Evolutionary conservation across 1,140 invertebrate species (phyloP), one percentile per base, ranked within the genome.

Genomic region (Zaprionus kolodkinae): DNA sequence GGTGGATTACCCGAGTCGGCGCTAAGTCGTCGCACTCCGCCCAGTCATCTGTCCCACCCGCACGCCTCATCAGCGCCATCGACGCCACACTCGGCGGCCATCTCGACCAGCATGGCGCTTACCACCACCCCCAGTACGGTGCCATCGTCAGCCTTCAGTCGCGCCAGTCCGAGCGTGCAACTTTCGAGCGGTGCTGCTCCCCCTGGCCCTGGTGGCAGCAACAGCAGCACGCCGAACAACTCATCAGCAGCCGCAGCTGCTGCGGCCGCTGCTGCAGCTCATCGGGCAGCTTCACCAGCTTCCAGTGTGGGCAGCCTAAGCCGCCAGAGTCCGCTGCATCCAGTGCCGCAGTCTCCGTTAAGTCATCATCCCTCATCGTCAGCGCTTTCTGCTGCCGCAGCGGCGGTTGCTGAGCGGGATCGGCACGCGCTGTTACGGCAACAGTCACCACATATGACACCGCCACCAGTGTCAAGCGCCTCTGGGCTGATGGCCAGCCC

Each of bases 391-490:
- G 82, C 92, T 30, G 87, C 92, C 12, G 90, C 91, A 33, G 88
- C 91, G 25, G 88, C 82, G 33, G 92, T 91, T 6, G 92, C 85
- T 33, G 91, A 93, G 63, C 73, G 92, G n/a, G 91, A 93, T 81
- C 85, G 92, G 13, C 92, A 93, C 57, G 92, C 92, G 12, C 61
- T 93, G 62, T 52, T 93, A 43, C 79, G 88, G 56, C 93, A 82
- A 77, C 93, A 93, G 83, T 92, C 93, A 66, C 90, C 92, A 63
- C 82, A 93, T 71, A 91, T 92, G 91, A 92, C 93, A 64, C 87
- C 92, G 38, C 87, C 92, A 61, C 90, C 93, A 55, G 91, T 93
- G 71, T 91, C 93, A 63, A 92, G 91, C 79, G 81, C 93, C 79
- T 89, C 93, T 80, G 71, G 93, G 78, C 70, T 93, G 56, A 92